Base-by-base conservation (phyloP, 2,888 invertebrate genomes). In the Drosophila hawaiiensis region DNA sequence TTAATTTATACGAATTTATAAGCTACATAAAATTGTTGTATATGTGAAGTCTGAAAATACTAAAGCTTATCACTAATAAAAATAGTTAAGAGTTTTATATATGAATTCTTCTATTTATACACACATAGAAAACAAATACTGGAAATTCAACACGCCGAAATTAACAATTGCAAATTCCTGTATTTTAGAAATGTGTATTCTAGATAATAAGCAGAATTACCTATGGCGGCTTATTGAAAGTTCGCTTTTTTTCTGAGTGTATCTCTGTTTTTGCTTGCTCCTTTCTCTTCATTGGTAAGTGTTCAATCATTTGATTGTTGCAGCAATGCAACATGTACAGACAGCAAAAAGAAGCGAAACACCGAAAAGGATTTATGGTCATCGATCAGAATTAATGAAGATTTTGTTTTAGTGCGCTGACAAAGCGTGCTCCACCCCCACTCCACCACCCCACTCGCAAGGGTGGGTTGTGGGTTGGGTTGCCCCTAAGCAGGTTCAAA, bases 361-460 rank as follows among this genome's bases (percentile, higher is more conserved):
- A 83, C 78, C 80, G 83, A 88, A 90, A 89, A 89, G 92, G 92
- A 92, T 92, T 93, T 93, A 92, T 92, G 92, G 91, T 92, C 93
- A 93, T 93, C 93, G 93, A 93, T 93, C 93, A 93, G 93, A 92
- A 93, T 93, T 93, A 93, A 93, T 93, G 92, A 93, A 92, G 91
- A 93, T 91, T 92, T 91, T 89, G 83, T 88, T 82, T 89, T 76
- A 78, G 69, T 66, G 52, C 31, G 43, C 67, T 29, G 66, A 71
- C 64, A 78, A 74, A 78, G 47, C 47, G 47, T 16, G 16, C 47
- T 25, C 47, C 22, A 16, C 4, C 16, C 37, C 3, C 43, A 12
- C 43, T 19, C 0, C 10, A 4, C n/a, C 41, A 12, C 7, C 22
- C 16, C 25, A 14, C 47, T 9, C 9, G 3, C 16, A 16, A 16